Evolutionary conservation across 1,140 invertebrate genomes (phyloP).

Genomic region (Catajapyx aquilonaris): DNA sequence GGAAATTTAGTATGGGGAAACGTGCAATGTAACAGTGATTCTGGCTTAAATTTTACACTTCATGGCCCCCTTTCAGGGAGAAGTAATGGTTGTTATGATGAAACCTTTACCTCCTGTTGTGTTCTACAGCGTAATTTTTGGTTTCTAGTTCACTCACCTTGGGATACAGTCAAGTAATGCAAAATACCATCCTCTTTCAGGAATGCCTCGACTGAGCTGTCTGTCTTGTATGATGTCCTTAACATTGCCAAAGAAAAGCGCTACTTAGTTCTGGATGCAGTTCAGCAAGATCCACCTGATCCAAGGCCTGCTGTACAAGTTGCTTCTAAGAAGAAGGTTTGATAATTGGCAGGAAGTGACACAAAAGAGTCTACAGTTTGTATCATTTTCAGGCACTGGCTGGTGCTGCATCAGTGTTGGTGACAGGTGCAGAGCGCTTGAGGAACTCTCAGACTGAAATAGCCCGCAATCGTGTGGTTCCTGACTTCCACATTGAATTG

Average conservation of each 20-base stretch:
- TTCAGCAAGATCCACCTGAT: slow-evolving; percentile 63
- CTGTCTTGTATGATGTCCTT: slow-evolving; percentile 78
- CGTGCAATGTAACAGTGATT: no score
- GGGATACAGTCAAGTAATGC: background rate
- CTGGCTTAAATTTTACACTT: no score
- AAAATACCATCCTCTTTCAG: slow-evolving; percentile 15
- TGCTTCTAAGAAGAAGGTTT: slow-evolving; percentile 79
- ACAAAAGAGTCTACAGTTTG: no score
- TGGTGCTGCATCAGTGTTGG: slow-evolving; percentile 57
- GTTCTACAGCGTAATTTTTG: slow-evolving; percentile 13
- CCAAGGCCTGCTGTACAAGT: slow-evolving; percentile 68
- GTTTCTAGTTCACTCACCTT: slow-evolving; percentile 10
- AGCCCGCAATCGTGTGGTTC: slow-evolving; percentile 30
- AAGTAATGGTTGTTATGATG: no score
- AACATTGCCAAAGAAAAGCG: slow-evolving; percentile 79
- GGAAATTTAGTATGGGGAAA: no score
- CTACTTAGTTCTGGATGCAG: slow-evolving; percentile 84
- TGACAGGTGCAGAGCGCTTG: slow-evolving; percentile 66
- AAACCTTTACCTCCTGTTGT: no score
- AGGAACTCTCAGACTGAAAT: slow-evolving; percentile 57
- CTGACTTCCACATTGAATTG: slow-evolving; percentile 86
- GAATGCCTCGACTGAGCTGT: slow-evolving; percentile 73
- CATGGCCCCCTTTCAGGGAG: no score
- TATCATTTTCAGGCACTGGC: slow-evolving; percentile 36
- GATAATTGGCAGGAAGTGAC: no score